phyloP scores from a whole-genome alignment of 2,113 vertebrate species.

The Gambusia holbrooki region DNA sequence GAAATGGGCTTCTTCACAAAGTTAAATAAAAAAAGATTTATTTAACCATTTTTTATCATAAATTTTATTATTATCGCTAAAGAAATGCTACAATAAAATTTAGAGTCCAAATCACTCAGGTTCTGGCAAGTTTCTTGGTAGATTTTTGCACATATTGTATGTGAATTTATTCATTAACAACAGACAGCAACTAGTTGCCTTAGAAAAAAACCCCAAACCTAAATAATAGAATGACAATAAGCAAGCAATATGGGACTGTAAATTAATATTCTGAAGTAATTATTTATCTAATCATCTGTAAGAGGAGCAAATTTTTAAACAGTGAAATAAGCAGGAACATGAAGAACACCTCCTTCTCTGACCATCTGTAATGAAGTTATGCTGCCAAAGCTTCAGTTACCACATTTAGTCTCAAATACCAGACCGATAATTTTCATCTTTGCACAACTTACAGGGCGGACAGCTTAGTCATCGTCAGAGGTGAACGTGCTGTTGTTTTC shows the following conservation, averaged over 20 bases:
- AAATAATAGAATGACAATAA: neutral
- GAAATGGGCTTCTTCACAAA: too few relatives aligned
- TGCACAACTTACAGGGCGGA: neutral
- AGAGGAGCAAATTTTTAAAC: neutral
- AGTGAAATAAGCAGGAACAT: neutral
- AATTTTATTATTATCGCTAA: too few relatives aligned
- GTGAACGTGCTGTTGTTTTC: neutral
- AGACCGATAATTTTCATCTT: conserved; percentile 11
- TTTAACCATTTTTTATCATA: too few relatives aligned
- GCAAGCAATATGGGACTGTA: neutral
- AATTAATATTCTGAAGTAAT: neutral
- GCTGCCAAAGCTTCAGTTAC: conserved; percentile 13
- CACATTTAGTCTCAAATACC: conserved; percentile 16
- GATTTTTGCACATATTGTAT: neutral
- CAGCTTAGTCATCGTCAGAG: neutral
- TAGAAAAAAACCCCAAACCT: neutral
- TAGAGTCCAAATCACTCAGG: too few relatives aligned
- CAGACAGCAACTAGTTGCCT: too few relatives aligned
- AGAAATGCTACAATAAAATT: too few relatives aligned
- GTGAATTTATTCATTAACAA: neutral
- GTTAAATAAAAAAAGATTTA: too few relatives aligned
- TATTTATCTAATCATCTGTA: neutral
- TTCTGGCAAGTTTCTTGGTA: too few relatives aligned
- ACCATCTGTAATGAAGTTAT: neutral
- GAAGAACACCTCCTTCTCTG: neutral